Base-by-base conservation (phyloP, 1,140 invertebrate species). In the Caenorhabditis elegans region DNA sequence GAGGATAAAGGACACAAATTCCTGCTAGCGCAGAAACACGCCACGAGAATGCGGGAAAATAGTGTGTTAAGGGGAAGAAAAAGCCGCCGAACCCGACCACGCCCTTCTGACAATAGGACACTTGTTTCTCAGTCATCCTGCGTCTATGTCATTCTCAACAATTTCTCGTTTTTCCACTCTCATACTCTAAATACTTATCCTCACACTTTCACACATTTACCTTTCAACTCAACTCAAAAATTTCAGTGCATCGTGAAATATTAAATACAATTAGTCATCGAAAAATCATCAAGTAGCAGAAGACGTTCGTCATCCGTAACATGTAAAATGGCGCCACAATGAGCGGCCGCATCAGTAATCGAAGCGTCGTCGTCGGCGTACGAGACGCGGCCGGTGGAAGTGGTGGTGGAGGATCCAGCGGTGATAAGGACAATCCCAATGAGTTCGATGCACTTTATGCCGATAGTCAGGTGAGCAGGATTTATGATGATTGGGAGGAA, bases 321-420 rank as follows among this genome's bases (percentile, higher is more conserved):
- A 70, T 70, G 60, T 70, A n/a, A 70, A 70, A 70, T 70, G 60
- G 60, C 60, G 34, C 60, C 60, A 70, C 60, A 70, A 70, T 70
- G 60, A 70, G 60, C 60, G 60, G 60, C 60, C 60, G 60, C 60
- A 70, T 70, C 60, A 70, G 60, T 34, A 70, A 70, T 70, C 60
- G 60, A 36, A 39, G 60, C 34, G 60, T 70, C 60, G 60, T 70
- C 26, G 60, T 43, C 31, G 60, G 60, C 60, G 60, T 70, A 39
- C 60, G 60, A 39, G 60, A 70, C 60, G 60, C 60, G 60, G 60
- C 60, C 34, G 60, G 34, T 22, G 60, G 39, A 8, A 43, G 60
- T n/a, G 60, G 34, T 22, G 60, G 39, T 43, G 15, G 60, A 36
- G 60, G 60, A 70, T 70, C 60, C 60, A 70, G 34, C 28, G 60